These are phyloP conservation scores for Otolemur garnettii DNA, from an alignment of 2,113 vertebrate genomes.

Conservation along the genomic window DNA sequence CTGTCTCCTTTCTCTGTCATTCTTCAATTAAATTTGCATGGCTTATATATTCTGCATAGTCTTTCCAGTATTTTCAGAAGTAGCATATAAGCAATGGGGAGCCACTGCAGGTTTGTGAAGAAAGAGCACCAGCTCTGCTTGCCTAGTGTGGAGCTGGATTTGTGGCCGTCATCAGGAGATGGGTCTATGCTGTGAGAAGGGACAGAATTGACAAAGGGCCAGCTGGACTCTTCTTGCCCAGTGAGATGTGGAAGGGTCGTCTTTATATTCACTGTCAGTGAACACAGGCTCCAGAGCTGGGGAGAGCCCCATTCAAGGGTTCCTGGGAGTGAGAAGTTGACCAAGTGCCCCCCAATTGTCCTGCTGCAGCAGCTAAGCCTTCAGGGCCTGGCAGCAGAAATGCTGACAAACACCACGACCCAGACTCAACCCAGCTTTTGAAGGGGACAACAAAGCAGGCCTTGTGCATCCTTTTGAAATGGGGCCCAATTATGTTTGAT, in stretches of 20 bases:
- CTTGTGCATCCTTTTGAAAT: constrained; percentile 82
- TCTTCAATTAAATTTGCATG: constrained; percentile 19
- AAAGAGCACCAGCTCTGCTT: neutral
- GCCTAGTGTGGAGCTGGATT: neutral
- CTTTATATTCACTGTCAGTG: constrained; percentile 32
- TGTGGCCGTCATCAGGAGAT: constrained; percentile 15
- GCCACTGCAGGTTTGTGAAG: neutral
- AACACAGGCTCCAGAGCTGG: neutral
- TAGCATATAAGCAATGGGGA: neutral
- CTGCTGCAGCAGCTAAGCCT: neutral
- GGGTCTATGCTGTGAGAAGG: constrained; percentile 40
- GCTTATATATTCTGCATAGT: neutral
- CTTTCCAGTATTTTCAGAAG: constrained; percentile 27
- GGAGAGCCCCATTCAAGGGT: constrained; percentile 59
- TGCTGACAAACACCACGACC: constrained; percentile 73
- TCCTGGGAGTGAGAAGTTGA: constrained; percentile 65
- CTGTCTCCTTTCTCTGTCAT: constrained; percentile 38
- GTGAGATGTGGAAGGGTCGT: neutral
- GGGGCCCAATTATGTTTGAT: constrained; percentile 81
- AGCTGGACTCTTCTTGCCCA: constrained; percentile 44
- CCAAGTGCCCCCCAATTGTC: constrained; percentile 62
- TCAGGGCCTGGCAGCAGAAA: constrained; percentile 58
- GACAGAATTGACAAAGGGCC: constrained; percentile 40
- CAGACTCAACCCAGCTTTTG: constrained; percentile 71
- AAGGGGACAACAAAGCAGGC: constrained; percentile 74